Conservation (phyloP, 2,888 invertebrate genomes). For the Amblyjoppa fuscipennis region DNA sequence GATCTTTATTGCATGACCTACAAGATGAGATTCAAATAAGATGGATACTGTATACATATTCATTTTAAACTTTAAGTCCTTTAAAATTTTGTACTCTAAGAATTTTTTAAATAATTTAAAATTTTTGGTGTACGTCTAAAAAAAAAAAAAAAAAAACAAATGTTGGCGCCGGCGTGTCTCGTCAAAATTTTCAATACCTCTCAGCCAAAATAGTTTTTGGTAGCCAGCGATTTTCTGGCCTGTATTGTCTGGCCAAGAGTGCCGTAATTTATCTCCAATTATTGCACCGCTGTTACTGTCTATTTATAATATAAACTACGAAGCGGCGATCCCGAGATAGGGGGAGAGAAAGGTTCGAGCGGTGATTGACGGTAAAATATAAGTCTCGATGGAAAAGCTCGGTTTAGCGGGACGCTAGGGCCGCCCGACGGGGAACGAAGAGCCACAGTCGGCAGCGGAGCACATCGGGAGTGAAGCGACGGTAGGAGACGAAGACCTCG, state of each 20-base stretch:
- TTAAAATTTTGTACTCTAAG: neutral
- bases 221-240: neutral
- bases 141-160: neutral
- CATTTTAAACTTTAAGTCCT: no score
- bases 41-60: neutral
- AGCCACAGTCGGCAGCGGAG: constrained; percentile 27
- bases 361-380: constrained; percentile 39
- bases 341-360: constrained; percentile 20
- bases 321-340: neutral
- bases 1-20: neutral
- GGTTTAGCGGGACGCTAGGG: constrained; percentile 1
- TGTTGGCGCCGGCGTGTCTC: neutral
- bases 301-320: constrained; percentile 42
- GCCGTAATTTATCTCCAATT: constrained; percentile 30
- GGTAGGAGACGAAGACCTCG: constrained; percentile 39
- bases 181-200: neutral
- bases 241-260: constrained; percentile 14
- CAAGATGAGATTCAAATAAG: neutral
- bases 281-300: constrained; percentile 6
- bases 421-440: constrained; percentile 17
- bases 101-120: neutral
- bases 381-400: constrained; percentile 19
- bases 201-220: neutral
- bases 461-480: constrained; percentile 32
- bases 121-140: neutral